Evolutionary conservation across 2,888 invertebrate genomes (phyloP).

Genomic region (Notocelia uddmanniana): DNA sequence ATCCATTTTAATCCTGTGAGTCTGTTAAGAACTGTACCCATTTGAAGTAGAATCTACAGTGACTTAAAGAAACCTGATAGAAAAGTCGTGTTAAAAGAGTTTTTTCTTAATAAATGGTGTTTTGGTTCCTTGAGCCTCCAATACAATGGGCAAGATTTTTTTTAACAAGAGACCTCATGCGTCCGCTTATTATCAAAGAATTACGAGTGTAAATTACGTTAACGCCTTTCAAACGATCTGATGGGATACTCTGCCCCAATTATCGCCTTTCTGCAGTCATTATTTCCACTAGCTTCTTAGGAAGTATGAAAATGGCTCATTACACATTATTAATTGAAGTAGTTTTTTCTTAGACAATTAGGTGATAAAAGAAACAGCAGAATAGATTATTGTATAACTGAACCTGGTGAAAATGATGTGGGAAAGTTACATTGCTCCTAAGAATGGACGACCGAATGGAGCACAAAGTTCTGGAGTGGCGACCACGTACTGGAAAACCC

Average conservation of each 20-base stretch:
- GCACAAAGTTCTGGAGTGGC: no score
- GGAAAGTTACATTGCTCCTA: no score
- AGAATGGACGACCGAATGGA: no score
- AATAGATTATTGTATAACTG: no score
- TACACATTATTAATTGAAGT: no score
- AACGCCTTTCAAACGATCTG: neutral
- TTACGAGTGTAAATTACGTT: conserved; percentile 12
- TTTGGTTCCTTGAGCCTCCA: conserved; percentile 17
- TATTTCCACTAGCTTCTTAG: neutral
- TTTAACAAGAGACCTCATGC: neutral
- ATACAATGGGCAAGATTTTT: conserved; percentile 16
- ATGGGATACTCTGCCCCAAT: neutral
- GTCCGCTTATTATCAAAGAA: conserved; percentile 12
- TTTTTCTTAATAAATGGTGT: conserved; percentile 11
- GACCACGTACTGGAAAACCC: no score
- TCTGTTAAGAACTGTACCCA: neutral
- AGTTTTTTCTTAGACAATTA: no score
- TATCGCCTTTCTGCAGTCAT: neutral
- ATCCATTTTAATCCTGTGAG: neutral
- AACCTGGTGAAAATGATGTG: no score
- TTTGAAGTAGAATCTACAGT: conserved; percentile 2
- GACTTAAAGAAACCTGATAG: neutral
- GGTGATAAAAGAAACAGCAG: no score
- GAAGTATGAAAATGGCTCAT: no score
- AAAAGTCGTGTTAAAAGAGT: neutral